Evolutionary conservation across 2,113 vertebrate species (phyloP).

Genomic region (Cyanistes caeruleus): DNA sequence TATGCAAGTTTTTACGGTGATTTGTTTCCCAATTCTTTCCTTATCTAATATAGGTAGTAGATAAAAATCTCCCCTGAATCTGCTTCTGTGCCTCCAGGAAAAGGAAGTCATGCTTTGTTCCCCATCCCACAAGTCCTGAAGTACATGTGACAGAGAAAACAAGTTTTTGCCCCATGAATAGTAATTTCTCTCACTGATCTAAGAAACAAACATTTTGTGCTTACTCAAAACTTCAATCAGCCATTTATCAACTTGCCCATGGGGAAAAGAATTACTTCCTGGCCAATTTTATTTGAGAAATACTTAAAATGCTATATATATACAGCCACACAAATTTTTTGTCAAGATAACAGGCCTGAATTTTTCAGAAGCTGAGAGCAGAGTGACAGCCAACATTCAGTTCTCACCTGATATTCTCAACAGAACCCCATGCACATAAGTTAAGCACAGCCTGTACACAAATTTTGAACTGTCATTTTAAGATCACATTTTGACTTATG

Average conservation of each 20-base stretch:
- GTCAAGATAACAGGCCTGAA: not conserved
- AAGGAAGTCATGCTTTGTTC: not conserved
- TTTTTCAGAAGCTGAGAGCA: not conserved
- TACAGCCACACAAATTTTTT: not conserved
- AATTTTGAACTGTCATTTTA: not conserved
- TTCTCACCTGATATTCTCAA: not conserved
- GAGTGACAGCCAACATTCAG: not conserved
- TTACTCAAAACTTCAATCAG: not conserved
- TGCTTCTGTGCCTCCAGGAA: not conserved
- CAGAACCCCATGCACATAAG: fast-evolving
- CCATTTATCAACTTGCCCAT: not conserved
- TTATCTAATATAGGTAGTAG: not conserved
- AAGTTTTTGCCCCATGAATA: not conserved
- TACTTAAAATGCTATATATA: not conserved
- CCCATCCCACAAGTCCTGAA: not conserved
- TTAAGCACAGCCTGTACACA: not conserved
- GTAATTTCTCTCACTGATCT: not conserved
- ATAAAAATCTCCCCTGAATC: not conserved
- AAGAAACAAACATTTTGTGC: not conserved
- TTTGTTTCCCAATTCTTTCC: not conserved
- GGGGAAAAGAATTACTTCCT: not conserved
- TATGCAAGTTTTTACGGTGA: not conserved
- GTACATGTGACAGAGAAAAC: not conserved
- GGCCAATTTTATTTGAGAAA: not conserved
- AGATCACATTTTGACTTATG: not conserved